Percentiles rank a stretch among this genome's conserved stretches.
phyloP scores from a whole-genome alignment of 2,888 invertebrate species.

The Campoplex capitator region DNA sequence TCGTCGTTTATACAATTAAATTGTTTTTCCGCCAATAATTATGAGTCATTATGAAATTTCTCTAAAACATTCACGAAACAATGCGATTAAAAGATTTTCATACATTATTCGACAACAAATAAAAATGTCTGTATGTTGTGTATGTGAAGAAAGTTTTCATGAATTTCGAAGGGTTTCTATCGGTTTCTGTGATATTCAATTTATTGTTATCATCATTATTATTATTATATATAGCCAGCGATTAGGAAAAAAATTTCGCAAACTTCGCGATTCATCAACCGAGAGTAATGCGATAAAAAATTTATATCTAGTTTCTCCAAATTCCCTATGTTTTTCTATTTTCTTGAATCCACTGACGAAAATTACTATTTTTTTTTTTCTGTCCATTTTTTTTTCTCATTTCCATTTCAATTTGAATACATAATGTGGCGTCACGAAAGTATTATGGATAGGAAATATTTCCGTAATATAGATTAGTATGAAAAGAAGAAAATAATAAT shows the following conservation, averaged over 20 bases:
- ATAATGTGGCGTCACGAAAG: background rate
- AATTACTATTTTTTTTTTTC: background rate
- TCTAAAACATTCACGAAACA: conserved; percentile 31
- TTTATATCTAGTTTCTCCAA: background rate
- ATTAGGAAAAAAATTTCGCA: background rate
- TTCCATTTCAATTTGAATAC: conserved; percentile 2
- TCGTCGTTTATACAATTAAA: conserved; percentile 33
- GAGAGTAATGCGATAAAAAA: conserved; percentile 10
- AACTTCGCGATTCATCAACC: background rate
- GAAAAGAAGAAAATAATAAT: conserved; percentile 1
- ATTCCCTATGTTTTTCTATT: background rate
- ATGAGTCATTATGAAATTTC: conserved; percentile 27
- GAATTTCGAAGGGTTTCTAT: conserved; percentile 61
- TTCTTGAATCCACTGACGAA: background rate
- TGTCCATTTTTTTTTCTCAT: background rate
- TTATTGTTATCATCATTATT: conserved; percentile 38
- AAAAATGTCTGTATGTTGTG: conserved; percentile 7
- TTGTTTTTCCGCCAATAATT: conserved; percentile 33
- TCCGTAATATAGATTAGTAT: conserved; percentile 17
- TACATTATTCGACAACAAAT: conserved; percentile 5
- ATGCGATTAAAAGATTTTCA: conserved; percentile 39
- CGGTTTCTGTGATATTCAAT: conserved; percentile 69
- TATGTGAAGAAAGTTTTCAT: conserved; percentile 37
- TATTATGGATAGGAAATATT: conserved; percentile 23
- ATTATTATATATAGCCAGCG: conserved; percentile 18